Evolutionary conservation across 2,797 vertebrate species (phyloP), one percentile per base, ranked within the genome.

Genomic region (Siniperca obscura): DNA sequence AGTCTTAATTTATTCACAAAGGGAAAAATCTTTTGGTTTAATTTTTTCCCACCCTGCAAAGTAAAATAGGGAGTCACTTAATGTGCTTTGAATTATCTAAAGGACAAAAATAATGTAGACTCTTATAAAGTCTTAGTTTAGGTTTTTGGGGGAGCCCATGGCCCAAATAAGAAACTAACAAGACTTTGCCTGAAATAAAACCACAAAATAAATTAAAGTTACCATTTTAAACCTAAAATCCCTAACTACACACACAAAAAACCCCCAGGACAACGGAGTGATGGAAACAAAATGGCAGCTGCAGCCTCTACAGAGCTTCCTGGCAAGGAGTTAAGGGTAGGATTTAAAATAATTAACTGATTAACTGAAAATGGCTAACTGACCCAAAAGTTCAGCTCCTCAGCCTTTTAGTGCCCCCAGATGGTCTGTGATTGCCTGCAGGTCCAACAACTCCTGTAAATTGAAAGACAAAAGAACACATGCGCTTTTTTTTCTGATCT

Each of bases 1-100:
- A 61, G 27, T 55, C 67, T 62, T 81, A 59, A 86, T 84, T 82
- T 73, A 82, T 73, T 78, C 81, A 76, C 70, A 66, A 83, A 72
- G 67, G 79, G 53, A 52, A 59, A 65, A 25, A 59, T 70, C n/a
- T 36, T n/a, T 79, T 48, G 64, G 62, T 65, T 69, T 74, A 2
- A 57, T 65, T 50, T 60, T 72, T 64, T 21, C n/a, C 52, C 36
- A 36, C 16, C 44, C 61, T 40, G 22, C 75, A 46, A 77, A 30
- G 21, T 73, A 36, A 80, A 80, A 67, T 14, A 69, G 40, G 42
- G 34, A 44, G 56, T 53, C 50, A 30, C 27, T 75, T 19, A 50
- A 52, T 65, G 30, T 59, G 44, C 30, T 74, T 52, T 61, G 16
- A 74, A 61, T 78, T 36, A 61, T 67, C 10, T 10, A 34, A 25